Evolutionary conservation across 1,140 invertebrate genomes (phyloP).

Genomic region (Trichonephila inaurata): DNA sequence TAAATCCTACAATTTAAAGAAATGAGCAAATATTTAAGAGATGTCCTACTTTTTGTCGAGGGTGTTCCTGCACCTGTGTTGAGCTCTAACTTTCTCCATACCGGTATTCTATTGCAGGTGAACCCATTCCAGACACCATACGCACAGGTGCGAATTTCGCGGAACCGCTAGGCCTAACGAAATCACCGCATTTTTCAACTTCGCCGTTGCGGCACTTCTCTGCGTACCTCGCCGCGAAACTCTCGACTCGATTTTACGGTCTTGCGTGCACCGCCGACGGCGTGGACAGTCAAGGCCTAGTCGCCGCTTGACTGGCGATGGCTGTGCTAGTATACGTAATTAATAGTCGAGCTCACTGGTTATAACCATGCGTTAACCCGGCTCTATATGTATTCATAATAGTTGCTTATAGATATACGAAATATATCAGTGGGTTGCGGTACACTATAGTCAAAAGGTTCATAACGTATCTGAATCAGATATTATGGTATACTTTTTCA

Average conservation of each 20-base stretch:
- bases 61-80: slow-evolving; percentile 15
- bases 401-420: slow-evolving; percentile 27
- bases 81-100: slow-evolving; percentile 22
- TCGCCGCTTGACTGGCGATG: slow-evolving; percentile 18
- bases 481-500: no score
- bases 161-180: slow-evolving; percentile 17
- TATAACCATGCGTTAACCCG: slow-evolving; percentile 32
- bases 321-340: slow-evolving; percentile 9
- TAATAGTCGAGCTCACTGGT: slow-evolving; percentile 30
- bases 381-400: slow-evolving; percentile 29
- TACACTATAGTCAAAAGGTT: not conserved
- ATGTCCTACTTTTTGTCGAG: slow-evolving; percentile 27
- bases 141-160: slow-evolving; percentile 24
- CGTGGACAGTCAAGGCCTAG: slow-evolving; percentile 8
- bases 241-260: not conserved
- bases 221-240: not conserved
- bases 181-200: not conserved
- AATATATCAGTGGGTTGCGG: not conserved
- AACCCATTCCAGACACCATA: not conserved
- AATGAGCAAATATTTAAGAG: slow-evolving; percentile 8
- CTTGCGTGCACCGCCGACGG: not conserved
- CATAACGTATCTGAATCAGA: not conserved
- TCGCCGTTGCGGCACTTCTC: not conserved
- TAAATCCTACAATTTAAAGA: not conserved
- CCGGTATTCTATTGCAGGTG: slow-evolving; percentile 28